These are phyloP conservation scores for Heliothis subflexa DNA, from an alignment of 1,140 invertebrate genomes.

Conservation along the genomic window DNA sequence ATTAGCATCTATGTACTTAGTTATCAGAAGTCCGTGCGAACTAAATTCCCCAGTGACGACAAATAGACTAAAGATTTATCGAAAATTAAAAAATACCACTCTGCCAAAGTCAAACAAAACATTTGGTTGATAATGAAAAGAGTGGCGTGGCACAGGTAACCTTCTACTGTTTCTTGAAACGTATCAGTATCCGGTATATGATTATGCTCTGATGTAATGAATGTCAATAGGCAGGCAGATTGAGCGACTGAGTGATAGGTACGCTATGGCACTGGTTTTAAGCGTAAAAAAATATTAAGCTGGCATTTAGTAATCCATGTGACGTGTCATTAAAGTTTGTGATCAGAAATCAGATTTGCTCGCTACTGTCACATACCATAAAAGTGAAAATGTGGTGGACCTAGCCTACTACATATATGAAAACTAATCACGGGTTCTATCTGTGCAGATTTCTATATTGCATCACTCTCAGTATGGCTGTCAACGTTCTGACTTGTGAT, in stretches of 20 bases:
- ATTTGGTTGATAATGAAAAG: constrained; percentile 49
- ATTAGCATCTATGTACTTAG: no score
- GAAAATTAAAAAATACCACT: background rate
- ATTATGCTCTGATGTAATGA: constrained; percentile 71
- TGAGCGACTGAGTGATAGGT: constrained; percentile 16
- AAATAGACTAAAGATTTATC: background rate
- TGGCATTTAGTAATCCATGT: background rate
- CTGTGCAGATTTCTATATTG: no score
- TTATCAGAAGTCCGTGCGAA: no score
- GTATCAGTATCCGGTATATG: constrained; percentile 71
- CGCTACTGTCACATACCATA: no score
- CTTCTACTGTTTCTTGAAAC: constrained; percentile 68
- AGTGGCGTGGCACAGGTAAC: constrained; percentile 57
- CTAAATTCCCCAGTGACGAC: background rate
- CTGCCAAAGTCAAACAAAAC: background rate
- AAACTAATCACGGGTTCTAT: no score
- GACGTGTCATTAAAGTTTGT: constrained; percentile 19
- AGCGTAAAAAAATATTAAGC: constrained; percentile 2
- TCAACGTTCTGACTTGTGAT: no score
- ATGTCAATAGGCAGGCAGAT: constrained; percentile 51
- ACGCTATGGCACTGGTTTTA: constrained; percentile 40
- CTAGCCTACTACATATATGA: no score
- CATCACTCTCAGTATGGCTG: no score
- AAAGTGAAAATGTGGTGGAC: background rate
- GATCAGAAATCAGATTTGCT: background rate